These are phyloP conservation scores for Candoia aspera DNA, from an alignment of 2,113 vertebrate species.

Conservation along the genomic window DNA sequence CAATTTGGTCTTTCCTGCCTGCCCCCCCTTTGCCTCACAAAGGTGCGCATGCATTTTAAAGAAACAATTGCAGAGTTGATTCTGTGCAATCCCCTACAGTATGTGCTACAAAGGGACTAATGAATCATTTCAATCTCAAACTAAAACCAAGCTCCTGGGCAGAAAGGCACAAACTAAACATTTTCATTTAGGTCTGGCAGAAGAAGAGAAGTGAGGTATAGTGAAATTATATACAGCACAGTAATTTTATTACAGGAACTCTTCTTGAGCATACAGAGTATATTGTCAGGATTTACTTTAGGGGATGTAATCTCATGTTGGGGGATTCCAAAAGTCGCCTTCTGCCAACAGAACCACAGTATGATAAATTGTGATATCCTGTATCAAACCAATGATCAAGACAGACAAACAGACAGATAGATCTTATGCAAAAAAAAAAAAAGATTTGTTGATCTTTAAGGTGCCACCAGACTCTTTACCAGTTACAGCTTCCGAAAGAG, in stretches of 20 bases:
- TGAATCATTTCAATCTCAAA: constrained; percentile 27
- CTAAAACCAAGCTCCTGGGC: neutral
- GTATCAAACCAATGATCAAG: neutral
- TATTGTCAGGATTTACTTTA: neutral
- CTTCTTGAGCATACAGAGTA: neutral
- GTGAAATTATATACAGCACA: neutral
- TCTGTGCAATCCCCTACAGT: constrained; percentile 27
- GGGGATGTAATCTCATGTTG: neutral
- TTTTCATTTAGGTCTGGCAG: neutral
- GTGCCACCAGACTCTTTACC: neutral
- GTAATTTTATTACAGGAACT: neutral
- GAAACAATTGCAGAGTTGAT: constrained; percentile 13
- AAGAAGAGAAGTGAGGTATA: neutral
- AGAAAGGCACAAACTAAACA: constrained; percentile 28
- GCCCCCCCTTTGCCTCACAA: constrained; percentile 46
- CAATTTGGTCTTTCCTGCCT: constrained; percentile 42
- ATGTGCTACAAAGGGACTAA: constrained; percentile 5
- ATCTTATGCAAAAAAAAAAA: neutral
- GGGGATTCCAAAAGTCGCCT: neutral
- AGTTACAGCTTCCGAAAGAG: neutral
- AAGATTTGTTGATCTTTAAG: no score
- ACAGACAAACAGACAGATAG: neutral
- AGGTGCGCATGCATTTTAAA: constrained; percentile 23
- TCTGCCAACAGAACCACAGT: neutral
- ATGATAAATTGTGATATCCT: neutral